Percentiles rank a stretch among this genome's conserved stretches.
These are phyloP conservation scores for Pogonophryne albipinna DNA, from an alignment of 2,797 vertebrate species.

Conservation along the genomic window DNA sequence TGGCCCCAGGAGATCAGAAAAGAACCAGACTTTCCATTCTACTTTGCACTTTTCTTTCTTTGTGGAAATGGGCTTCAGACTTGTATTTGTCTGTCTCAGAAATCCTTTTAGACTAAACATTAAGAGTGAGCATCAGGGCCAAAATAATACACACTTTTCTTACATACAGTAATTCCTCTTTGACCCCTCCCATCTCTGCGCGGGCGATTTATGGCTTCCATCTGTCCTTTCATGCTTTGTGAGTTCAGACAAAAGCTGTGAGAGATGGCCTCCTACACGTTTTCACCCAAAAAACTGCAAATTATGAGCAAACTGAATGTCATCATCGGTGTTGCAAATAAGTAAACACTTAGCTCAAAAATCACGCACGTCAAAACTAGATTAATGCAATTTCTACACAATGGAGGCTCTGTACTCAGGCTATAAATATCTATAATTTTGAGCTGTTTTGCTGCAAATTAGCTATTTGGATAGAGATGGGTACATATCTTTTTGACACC, in stretches of 20 bases:
- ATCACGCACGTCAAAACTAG: background rate
- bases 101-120: slow-evolving; percentile 16
- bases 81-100: background rate
- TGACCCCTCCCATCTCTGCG: slow-evolving; percentile 23
- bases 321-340: slow-evolving; percentile 7
- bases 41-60: background rate
- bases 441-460: background rate
- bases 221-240: slow-evolving; percentile 40
- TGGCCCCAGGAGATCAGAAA: slow-evolving; percentile 2
- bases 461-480: background rate
- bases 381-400: slow-evolving; percentile 19
- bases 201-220: slow-evolving; percentile 23
- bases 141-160: background rate
- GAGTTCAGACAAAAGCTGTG: slow-evolving; percentile 30
- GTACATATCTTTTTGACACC: too few relatives aligned
- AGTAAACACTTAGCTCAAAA: slow-evolving; percentile 22
- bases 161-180: slow-evolving; percentile 18
- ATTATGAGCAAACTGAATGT: slow-evolving; percentile 43
- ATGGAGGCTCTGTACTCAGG: accelerated
- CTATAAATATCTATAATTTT: slow-evolving; percentile 17
- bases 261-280: slow-evolving; percentile 42
- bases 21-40: slow-evolving; percentile 11
- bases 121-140: background rate
- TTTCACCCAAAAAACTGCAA: slow-evolving; percentile 31
- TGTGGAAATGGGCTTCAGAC: background rate